Evolutionary conservation across 2,888 invertebrate genomes (phyloP).

Genomic region (Harpalus rufipes): DNA sequence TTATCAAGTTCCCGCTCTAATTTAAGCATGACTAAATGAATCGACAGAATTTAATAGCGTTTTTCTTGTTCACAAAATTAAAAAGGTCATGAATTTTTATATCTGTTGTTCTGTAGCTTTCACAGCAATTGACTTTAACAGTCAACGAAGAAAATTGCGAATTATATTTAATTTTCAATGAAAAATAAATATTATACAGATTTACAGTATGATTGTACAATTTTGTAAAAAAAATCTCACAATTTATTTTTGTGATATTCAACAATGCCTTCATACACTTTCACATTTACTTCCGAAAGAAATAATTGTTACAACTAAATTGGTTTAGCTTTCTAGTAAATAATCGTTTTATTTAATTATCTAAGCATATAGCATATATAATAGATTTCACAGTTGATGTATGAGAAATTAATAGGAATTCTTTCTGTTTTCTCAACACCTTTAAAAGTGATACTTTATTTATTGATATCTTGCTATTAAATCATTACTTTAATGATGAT

Average conservation of each 20-base stretch:
- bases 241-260: background rate
- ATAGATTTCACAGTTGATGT: too few species aligned
- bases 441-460: too few species aligned
- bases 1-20: slow-evolving; percentile 39
- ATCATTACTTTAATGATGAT: too few species aligned
- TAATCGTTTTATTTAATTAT: too few species aligned
- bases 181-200: background rate
- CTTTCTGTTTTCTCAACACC: too few species aligned
- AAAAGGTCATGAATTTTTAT: slow-evolving; percentile 35
- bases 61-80: slow-evolving; percentile 22
- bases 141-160: background rate
- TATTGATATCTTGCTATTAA: too few species aligned
- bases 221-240: background rate
- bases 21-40: slow-evolving; percentile 39
- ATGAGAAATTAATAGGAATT: too few species aligned
- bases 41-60: slow-evolving; percentile 47
- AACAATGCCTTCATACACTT: background rate
- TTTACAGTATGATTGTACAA: background rate
- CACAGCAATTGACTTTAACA: background rate
- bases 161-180: background rate
- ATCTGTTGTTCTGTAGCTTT: background rate
- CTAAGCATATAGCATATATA: too few species aligned
- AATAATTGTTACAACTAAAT: too few species aligned
- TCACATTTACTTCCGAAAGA: background rate
- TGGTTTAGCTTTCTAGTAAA: too few species aligned